Evolutionary conservation across 2,113 vertebrate species (phyloP).

Genomic region (Eonycteris spelaea): DNA sequence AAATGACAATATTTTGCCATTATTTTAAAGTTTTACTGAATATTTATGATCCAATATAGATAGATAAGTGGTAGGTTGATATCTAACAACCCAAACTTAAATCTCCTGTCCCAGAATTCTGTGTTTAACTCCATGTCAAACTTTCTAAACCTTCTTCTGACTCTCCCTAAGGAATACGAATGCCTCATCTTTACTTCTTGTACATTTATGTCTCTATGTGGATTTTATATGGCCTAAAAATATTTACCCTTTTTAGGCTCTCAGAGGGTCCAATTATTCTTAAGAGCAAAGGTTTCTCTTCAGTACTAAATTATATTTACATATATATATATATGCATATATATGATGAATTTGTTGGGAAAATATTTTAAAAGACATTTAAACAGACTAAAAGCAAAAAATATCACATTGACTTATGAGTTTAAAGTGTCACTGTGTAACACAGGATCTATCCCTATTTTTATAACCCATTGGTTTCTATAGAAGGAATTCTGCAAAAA

Average conservation of each 20-base stretch:
- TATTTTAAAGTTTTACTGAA: neutral
- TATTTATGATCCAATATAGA: neutral
- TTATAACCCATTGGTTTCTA: neutral
- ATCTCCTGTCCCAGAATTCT: neutral
- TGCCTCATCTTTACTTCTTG: neutral
- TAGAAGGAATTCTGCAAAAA: constrained; percentile 11
- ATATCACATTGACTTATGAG: neutral
- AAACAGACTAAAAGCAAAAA: neutral
- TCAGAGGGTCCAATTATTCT: neutral
- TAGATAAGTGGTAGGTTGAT: neutral
- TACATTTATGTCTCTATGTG: neutral
- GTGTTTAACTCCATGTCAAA: neutral
- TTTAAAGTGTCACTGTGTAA: neutral
- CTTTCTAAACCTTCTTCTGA: neutral
- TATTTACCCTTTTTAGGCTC: neutral
- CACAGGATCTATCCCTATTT: neutral
- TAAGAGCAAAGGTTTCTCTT: neutral
- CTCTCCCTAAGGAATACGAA: neutral
- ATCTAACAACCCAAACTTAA: neutral
- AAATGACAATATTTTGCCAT: neutral
- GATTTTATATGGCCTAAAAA: neutral
- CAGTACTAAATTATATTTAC: neutral
- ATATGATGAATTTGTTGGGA: neutral
- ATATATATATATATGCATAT: neutral
- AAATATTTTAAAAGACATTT: neutral